Base-by-base conservation (phyloP, 2,888 invertebrate species). In the Copidosoma aretas region DNA sequence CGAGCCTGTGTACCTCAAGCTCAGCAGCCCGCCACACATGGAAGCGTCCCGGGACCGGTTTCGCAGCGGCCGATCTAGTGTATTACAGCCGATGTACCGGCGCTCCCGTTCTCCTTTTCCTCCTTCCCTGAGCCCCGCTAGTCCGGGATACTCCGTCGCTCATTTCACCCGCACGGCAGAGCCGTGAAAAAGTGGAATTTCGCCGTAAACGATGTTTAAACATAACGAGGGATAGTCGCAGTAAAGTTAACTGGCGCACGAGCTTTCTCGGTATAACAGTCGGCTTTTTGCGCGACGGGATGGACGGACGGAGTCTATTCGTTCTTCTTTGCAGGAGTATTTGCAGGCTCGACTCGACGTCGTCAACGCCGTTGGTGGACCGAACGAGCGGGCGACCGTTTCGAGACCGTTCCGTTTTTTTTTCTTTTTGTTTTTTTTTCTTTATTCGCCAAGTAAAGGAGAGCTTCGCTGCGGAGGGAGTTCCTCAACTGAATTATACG, bases 21-120 rank as follows among this genome's bases (percentile, higher is more conserved):
- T 25, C 21, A 22, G 10, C 49, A 39, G 19, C 43, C 46, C 62
- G 58, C 21, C 57, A 60, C 68, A 64, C 63, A 71, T 71, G 68
- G 68, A 68, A 71, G 68, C 68, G 63, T 66, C 68, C 63, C 57
- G 68, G 63, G 71, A 71, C 71, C 71, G 71, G 71, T 71, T 71
- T 66, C 32, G 32, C 8, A 32, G 3, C 32, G 32, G 32, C 32
- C 8, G 32, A 32, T 32, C 32, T 32, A 32, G 32, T 8, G 32
- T 32, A 32, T 8, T 8, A 3, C 8, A 32, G 22, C 32, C 24
- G 53, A 60, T 10, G 39, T 10, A 39, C 56, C 56, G 19, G 25
- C 56, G 32, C 56, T 22, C 59, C 25, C 43, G 24, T 59, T 46
- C 25, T n/a, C 17, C 58, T 59, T 12, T 22, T 10, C 4, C 25